These are phyloP conservation scores for Athalia circularis DNA, from an alignment of 2,888 invertebrate genomes.

Conservation along the genomic window DNA sequence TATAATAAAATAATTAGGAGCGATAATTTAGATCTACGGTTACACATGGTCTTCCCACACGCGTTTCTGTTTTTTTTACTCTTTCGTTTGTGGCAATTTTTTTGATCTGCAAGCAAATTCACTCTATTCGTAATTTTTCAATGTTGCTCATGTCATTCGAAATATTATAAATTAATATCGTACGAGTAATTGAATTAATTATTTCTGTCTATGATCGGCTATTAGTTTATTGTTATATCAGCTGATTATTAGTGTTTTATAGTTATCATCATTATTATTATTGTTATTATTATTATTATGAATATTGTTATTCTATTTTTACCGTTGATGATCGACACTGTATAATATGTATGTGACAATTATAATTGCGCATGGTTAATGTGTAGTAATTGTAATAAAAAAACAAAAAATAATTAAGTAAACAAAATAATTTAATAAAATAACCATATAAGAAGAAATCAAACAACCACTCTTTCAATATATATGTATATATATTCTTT, in stretches of 20 bases:
- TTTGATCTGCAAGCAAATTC: conserved; percentile 46
- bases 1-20: too few species aligned
- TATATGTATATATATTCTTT: too few species aligned
- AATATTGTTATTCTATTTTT: conserved; percentile 10
- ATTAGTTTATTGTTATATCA: conserved; percentile 12
- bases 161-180: conserved; percentile 33
- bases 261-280: conserved; percentile 46
- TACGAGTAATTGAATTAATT: conserved; percentile 31
- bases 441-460: too few species aligned
- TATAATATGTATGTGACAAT: not conserved
- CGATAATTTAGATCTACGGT: conserved; percentile 69
- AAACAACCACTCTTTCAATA: too few species aligned
- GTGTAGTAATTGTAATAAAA: too few species aligned
- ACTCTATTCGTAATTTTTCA: not conserved
- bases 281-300: conserved; percentile 32
- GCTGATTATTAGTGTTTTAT: not conserved
- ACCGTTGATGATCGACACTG: not conserved
- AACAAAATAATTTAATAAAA: too few species aligned
- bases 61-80: conserved; percentile 65
- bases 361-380: too few species aligned
- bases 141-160: conserved; percentile 46
- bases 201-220: conserved; percentile 43
- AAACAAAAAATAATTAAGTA: too few species aligned
- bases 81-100: conserved; percentile 51
- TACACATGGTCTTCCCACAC: conserved; percentile 74